A percentile compares a stretch with the other conserved stretches of the same genome.
phyloP scores from a whole-genome alignment of 2,797 vertebrate genomes.

The Ataeniobius toweri region DNA sequence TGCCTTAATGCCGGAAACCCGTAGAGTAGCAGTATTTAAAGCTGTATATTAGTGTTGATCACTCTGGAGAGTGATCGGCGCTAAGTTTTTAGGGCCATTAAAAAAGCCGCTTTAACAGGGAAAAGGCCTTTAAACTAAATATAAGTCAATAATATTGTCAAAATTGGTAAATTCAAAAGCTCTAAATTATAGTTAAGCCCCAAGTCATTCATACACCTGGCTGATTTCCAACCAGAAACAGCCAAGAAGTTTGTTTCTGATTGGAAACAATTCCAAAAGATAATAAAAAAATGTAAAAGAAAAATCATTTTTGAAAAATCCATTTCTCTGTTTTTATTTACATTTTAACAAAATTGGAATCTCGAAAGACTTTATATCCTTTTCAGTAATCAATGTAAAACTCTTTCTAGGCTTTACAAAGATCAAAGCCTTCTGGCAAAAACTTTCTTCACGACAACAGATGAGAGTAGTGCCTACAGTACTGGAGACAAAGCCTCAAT shows the following conservation, averaged over 20 bases:
- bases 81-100: background rate
- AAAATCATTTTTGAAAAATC: too few relatives aligned
- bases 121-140: background rate
- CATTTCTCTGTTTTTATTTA: too few relatives aligned
- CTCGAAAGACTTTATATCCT: too few relatives aligned
- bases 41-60: constrained; percentile 8
- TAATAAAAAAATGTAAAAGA: too few relatives aligned
- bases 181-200: background rate
- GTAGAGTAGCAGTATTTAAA: constrained; percentile 2
- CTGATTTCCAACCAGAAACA: background rate
- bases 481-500: too few relatives aligned
- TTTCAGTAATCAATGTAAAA: too few relatives aligned
- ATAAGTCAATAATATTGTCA: too few relatives aligned
- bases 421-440: too few relatives aligned
- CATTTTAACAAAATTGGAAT: too few relatives aligned
- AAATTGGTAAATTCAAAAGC: background rate
- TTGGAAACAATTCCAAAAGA: background rate
- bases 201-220: background rate
- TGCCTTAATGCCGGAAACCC: constrained; percentile 9
- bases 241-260: background rate
- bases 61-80: background rate
- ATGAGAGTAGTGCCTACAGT: too few relatives aligned
- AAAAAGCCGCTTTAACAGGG: background rate
- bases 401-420: too few relatives aligned
- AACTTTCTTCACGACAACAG: too few relatives aligned